Conservation (phyloP, 2,888 invertebrate genomes). For the Nomada fucata region DNA sequence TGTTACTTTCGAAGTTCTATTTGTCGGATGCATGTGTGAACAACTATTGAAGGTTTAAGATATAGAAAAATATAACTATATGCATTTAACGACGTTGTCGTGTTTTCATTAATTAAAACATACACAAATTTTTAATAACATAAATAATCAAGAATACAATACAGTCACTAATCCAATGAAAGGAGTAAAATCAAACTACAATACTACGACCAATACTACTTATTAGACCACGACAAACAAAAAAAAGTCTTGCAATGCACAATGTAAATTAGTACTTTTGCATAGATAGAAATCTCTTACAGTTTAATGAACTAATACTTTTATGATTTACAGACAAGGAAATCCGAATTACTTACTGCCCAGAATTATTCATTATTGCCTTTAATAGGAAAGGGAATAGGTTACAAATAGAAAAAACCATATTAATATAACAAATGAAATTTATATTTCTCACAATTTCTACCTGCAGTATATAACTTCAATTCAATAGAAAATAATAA, state of each 20-base stretch:
- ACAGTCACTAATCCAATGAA: no score
- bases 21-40: neutral
- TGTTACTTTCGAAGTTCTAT: neutral
- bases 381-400: neutral
- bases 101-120: neutral
- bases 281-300: neutral
- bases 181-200: no score
- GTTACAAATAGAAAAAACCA: constrained; percentile 6
- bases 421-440: neutral
- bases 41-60: neutral
- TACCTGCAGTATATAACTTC: neutral
- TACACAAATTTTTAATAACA: no score
- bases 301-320: neutral
- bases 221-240: no score
- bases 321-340: neutral
- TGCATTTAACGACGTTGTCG: neutral
- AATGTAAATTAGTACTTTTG: neutral
- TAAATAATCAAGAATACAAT: no score
- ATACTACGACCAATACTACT: no score
- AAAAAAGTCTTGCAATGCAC: neutral
- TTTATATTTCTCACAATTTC: constrained; percentile 20
- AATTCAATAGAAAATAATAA: neutral
- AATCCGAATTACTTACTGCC: neutral
- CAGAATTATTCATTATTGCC: neutral
- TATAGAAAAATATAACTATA: neutral